A percentile compares a stretch with the other conserved stretches of the same genome.
Conservation (phyloP, 2,113 vertebrate species). For the Corythornis cristatus region DNA sequence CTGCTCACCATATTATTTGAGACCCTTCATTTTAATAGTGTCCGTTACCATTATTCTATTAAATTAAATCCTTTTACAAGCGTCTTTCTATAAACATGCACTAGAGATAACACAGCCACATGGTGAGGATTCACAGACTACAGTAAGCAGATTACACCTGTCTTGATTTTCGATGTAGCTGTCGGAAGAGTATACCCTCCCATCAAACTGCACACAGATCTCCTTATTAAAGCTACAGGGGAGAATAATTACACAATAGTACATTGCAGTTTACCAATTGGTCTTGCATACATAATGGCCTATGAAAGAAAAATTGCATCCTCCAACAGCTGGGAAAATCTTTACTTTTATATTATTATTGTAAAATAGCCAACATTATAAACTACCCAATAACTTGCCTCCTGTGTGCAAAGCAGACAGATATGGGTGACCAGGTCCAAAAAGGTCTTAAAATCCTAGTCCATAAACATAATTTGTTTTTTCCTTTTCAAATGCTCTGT, state of each 20-base stretch:
- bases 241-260: constrained; percentile 67
- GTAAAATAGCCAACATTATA: constrained; percentile 22
- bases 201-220: constrained; percentile 56
- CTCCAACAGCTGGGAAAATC: constrained; percentile 55
- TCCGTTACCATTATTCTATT: constrained; percentile 71
- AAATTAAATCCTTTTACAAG: constrained; percentile 72
- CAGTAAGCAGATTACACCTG: constrained; percentile 71
- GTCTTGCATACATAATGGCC: constrained; percentile 62
- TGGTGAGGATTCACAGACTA: constrained; percentile 62
- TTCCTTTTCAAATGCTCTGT: constrained; percentile 1
- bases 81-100: constrained; percentile 56
- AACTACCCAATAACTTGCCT: constrained; percentile 1
- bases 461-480: constrained; percentile 21
- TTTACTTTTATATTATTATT: constrained; percentile 47
- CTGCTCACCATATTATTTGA: neutral
- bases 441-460: neutral
- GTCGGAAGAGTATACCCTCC: constrained; percentile 50
- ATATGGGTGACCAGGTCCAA: neutral
- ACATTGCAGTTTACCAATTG: constrained; percentile 66
- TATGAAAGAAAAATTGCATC: constrained; percentile 25
- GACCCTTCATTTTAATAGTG: constrained; percentile 57
- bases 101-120: constrained; percentile 66
- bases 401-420: neutral
- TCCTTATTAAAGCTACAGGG: constrained; percentile 72
- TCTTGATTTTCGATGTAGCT: constrained; percentile 60